Evolutionary conservation across 2,888 invertebrate species (phyloP).

Genomic region (Asteroscopus sphinx): DNA sequence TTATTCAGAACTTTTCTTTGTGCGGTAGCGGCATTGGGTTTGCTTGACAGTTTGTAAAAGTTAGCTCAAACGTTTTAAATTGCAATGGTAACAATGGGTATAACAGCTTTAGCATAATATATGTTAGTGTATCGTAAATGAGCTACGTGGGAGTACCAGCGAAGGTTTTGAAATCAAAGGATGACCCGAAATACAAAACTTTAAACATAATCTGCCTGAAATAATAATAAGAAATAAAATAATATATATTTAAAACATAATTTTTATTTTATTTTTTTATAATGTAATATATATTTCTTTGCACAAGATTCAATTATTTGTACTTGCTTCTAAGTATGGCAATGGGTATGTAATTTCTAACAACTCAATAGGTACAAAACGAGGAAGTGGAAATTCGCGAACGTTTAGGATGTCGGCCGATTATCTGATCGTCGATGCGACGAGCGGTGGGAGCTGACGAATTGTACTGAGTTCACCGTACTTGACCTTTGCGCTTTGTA

Average conservation of each 20-base stretch:
- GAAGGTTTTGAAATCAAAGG: too few species aligned
- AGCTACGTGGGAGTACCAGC: too few species aligned
- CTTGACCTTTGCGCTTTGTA: constrained; percentile 81
- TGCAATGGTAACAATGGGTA: too few species aligned
- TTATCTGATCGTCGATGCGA: constrained; percentile 49
- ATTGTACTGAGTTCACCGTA: constrained; percentile 79
- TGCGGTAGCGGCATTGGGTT: background rate
- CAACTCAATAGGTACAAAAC: constrained; percentile 12
- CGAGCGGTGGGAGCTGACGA: constrained; percentile 58
- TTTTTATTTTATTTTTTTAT: too few species aligned
- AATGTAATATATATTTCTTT: too few species aligned
- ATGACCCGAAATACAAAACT: too few species aligned
- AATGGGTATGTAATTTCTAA: constrained; percentile 29
- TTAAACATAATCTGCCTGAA: too few species aligned
- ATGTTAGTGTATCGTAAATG: too few species aligned
- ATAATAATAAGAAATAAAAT: too few species aligned
- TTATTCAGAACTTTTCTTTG: constrained; percentile 20
- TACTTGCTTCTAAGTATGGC: constrained; percentile 22
- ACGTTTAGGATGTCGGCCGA: constrained; percentile 52
- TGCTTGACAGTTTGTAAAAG: background rate
- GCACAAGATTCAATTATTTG: background rate
- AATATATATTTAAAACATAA: too few species aligned
- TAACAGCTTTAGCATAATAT: too few species aligned
- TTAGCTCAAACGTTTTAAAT: too few species aligned
- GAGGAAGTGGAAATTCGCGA: constrained; percentile 56